These are phyloP conservation scores for Erythrocercus mccallii DNA, from an alignment of 2,113 vertebrate genomes.

Conservation along the genomic window DNA sequence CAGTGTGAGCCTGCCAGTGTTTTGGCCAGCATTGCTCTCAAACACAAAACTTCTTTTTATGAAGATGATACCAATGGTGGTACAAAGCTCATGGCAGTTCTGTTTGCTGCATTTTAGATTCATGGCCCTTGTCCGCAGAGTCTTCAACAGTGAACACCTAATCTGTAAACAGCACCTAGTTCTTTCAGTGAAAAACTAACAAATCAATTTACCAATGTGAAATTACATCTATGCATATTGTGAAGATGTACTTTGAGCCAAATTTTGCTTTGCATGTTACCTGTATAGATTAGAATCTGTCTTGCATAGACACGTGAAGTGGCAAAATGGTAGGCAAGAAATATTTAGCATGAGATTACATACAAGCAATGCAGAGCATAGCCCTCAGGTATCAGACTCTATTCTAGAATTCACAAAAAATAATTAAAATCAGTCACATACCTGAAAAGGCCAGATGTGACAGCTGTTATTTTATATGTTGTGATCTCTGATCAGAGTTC, in stretches of 20 bases:
- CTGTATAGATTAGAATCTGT: not conserved
- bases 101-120: not conserved
- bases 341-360: not conserved
- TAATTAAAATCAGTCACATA: not conserved
- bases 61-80: accelerated
- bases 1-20: not conserved
- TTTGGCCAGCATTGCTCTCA: not conserved
- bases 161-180: not conserved
- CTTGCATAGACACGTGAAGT: not conserved
- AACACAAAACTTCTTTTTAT: not conserved
- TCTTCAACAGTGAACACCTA: not conserved
- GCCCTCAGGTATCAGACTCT: not conserved
- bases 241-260: not conserved
- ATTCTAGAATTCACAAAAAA: not conserved
- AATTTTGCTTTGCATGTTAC: not conserved
- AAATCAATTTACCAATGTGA: not conserved
- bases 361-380: not conserved
- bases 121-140: not conserved
- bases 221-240: not conserved
- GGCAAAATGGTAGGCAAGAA: not conserved
- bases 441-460: not conserved
- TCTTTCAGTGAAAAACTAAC: not conserved
- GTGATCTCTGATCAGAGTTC: not conserved
- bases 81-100: not conserved
- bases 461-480: not conserved